Evolutionary conservation across 2,888 invertebrate species (phyloP).

Genomic region (Platycheirus albimanus): DNA sequence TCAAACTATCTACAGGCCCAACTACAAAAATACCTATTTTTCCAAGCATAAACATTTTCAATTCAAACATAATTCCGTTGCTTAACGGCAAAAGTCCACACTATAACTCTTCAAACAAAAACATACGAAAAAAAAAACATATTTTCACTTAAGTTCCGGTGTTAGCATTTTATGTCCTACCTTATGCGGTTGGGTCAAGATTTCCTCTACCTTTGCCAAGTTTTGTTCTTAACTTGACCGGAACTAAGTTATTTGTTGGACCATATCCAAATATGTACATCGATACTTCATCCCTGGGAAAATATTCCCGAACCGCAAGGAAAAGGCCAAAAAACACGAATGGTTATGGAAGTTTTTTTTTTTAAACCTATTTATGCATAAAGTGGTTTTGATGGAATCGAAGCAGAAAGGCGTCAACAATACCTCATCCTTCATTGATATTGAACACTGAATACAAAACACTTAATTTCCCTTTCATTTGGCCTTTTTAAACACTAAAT

Average conservation of each 20-base stretch:
- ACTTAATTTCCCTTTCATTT: conserved; percentile 21
- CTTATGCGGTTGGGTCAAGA: conserved; percentile 63
- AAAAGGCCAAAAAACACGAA: not conserved
- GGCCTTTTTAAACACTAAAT: conserved; percentile 35
- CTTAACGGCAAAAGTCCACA: conserved; percentile 12
- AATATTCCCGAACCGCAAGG: not conserved
- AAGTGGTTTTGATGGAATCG: conserved; percentile 3
- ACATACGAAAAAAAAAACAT: conserved; percentile 43
- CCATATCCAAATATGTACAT: conserved; percentile 33
- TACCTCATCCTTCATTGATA: conserved; percentile 23
- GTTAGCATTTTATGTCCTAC: conserved; percentile 10
- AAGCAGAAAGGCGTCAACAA: not conserved
- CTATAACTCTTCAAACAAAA: conserved; percentile 31
- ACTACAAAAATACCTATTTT: no score
- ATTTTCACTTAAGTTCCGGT: conserved; percentile 29
- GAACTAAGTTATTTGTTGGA: conserved; percentile 62
- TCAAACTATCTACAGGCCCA: no score
- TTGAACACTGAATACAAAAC: conserved; percentile 2
- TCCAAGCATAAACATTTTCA: no score
- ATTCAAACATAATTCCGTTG: no score
- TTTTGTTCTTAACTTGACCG: conserved; percentile 61
- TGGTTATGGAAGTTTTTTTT: not conserved
- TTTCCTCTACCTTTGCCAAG: conserved; percentile 54
- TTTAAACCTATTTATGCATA: not conserved
- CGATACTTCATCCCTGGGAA: not conserved